Percentiles rank a stretch among this genome's conserved stretches.
Evolutionary conservation across 2,797 vertebrate species (phyloP).

Genomic region (Kryptolebias ocellatus): DNA sequence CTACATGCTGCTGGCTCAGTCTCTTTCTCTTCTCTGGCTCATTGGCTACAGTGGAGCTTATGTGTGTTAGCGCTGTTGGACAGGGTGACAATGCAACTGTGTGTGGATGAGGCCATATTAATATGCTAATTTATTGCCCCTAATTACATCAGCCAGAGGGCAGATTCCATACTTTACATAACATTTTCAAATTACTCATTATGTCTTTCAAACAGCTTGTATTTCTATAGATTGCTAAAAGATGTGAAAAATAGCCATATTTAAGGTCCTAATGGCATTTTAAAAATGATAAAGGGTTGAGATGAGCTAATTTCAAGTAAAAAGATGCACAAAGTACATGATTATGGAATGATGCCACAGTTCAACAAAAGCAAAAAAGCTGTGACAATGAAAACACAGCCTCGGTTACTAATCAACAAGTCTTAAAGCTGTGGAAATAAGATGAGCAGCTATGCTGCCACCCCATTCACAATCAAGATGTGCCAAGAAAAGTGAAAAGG

Average conservation of each 20-base stretch:
- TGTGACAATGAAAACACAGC: conserved; percentile 73
- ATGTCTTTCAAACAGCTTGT: conserved; percentile 5
- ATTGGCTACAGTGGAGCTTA: conserved; percentile 52
- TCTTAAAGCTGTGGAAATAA: conserved; percentile 77
- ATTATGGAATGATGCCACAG: conserved; percentile 57
- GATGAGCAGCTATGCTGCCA: conserved; percentile 78
- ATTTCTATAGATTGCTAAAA: conserved; percentile 3
- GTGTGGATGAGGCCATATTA: conserved; percentile 14
- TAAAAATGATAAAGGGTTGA: conserved; percentile 32
- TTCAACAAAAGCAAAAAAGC: conserved; percentile 69
- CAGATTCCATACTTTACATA: conserved; percentile 46
- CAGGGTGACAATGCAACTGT: conserved; percentile 53
- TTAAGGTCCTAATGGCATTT: conserved; percentile 8
- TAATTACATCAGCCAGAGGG: conserved; percentile 49
- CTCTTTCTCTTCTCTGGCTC: conserved; percentile 45
- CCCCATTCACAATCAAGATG: conserved; percentile 72
- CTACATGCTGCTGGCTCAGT: conserved; percentile 63
- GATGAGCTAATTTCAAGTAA: conserved; percentile 51
- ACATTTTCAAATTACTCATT: conserved; percentile 32
- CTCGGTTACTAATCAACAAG: conserved; percentile 76
- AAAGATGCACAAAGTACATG: conserved; percentile 50
- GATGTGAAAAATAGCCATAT: conserved; percentile 15
- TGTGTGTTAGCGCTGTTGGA: conserved; percentile 55
- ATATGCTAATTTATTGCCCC: conserved; percentile 61
- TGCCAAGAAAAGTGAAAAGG: conserved; percentile 82